Evolutionary conservation across 2,888 invertebrate genomes (phyloP).

Genomic region (Cenopis cana): DNA sequence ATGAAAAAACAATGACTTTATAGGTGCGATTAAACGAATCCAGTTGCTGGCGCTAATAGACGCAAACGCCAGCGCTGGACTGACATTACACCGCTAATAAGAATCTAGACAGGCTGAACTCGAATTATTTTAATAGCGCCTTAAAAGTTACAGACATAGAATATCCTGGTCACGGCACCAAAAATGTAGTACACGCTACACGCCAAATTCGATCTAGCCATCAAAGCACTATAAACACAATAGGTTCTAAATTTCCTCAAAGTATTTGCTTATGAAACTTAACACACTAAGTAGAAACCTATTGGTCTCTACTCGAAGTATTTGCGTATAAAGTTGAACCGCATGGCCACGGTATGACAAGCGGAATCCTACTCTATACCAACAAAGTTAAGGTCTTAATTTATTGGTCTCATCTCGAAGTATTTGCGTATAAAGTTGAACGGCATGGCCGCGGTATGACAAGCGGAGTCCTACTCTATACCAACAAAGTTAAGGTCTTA

Average conservation of each 20-base stretch:
- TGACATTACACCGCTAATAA: too few species aligned
- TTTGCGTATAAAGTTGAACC: slow-evolving; percentile 95
- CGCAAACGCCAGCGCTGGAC: too few species aligned
- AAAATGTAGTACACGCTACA: not conserved
- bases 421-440: not conserved
- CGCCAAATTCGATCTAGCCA: not conserved
- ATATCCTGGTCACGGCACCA: slow-evolving; percentile 28
- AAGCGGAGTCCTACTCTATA: not conserved
- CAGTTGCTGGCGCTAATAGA: too few species aligned
- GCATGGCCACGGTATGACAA: slow-evolving; percentile 91
- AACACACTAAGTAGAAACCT: too few species aligned
- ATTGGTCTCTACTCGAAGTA: slow-evolving; percentile 89
- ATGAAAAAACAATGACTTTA: too few species aligned
- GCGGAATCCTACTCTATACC: not conserved
- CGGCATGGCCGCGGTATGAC: not conserved
- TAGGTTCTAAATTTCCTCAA: too few species aligned
- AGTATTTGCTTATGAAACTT: too few species aligned
- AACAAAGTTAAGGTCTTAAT: too few species aligned
- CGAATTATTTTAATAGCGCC: too few species aligned
- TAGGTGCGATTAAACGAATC: too few species aligned
- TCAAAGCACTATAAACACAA: not conserved
- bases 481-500: not conserved
- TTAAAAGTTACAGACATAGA: not conserved
- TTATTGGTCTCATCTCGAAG: not conserved
- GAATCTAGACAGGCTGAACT: too few species aligned